A percentile compares a stretch with the other conserved stretches of the same genome.
Conservation (phyloP, 1,140 invertebrate genomes). For the Polypedilum vanderplanki region DNA sequence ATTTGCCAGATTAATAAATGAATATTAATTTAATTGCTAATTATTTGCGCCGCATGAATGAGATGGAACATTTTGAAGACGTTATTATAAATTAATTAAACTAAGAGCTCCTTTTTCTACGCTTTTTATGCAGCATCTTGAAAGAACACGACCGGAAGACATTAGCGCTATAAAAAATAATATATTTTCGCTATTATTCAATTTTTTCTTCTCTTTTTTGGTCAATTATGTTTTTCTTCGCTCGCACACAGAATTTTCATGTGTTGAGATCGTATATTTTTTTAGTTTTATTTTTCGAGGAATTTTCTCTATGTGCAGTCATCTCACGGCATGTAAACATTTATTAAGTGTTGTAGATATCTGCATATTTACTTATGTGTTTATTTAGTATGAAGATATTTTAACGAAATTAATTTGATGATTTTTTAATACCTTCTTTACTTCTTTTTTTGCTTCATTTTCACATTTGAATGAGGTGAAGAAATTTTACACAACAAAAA, state of each 20-base stretch:
- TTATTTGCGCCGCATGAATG: background rate
- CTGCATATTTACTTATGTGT: background rate
- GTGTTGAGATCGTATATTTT: background rate
- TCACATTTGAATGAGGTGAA: background rate
- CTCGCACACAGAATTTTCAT: background rate
- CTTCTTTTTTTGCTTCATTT: background rate
- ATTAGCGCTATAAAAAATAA: constrained; percentile 27
- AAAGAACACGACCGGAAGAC: constrained; percentile 10
- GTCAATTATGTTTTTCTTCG: constrained; percentile 6
- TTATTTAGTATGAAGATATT: background rate
- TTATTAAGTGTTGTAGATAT: constrained; percentile 1
- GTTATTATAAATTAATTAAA: constrained; percentile 19
- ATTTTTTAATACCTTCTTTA: background rate
- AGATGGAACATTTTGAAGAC: background rate
- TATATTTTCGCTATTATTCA: background rate
- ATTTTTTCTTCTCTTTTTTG: background rate
- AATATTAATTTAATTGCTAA: constrained; percentile 5
- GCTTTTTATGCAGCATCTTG: background rate
- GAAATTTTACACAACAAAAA: too few relatives aligned
- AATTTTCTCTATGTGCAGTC: background rate
- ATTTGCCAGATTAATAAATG: constrained; percentile 18
- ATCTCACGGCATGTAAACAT: background rate
- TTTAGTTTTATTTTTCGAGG: background rate
- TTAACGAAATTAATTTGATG: background rate
- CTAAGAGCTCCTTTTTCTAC: background rate